Conservation (phyloP, 2,113 vertebrate species). For the Microcebus murinus region DNA sequence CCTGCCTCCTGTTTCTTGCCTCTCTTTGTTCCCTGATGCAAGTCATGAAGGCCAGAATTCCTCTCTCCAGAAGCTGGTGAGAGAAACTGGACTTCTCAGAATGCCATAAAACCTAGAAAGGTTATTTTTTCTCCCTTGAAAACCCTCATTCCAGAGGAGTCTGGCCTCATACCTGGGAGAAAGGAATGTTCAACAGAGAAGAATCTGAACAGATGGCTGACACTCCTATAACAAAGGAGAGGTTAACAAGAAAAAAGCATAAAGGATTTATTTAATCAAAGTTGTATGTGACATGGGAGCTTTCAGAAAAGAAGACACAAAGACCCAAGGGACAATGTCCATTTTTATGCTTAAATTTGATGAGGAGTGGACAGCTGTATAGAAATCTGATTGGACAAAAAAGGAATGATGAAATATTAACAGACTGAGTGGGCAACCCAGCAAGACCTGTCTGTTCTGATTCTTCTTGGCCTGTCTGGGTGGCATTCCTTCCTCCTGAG, state of each 20-base stretch:
- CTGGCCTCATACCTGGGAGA: not conserved
- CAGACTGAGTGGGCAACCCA: not conserved
- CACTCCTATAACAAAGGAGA: not conserved
- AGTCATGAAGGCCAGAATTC: not conserved
- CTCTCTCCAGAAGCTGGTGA: not conserved
- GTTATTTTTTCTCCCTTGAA: not conserved
- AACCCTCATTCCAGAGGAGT: not conserved
- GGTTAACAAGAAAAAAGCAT: not conserved
- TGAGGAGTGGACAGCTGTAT: not conserved
- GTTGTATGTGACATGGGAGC: not conserved
- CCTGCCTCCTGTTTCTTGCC: not conserved
- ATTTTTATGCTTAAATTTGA: not conserved
- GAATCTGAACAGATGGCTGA: not conserved
- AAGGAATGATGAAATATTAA: not conserved
- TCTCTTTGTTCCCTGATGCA: not conserved
- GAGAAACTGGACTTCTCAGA: not conserved
- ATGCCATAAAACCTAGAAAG: not conserved
- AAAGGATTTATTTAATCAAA: not conserved
- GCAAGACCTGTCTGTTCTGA: not conserved
- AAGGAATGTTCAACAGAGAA: not conserved
- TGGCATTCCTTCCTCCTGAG: not conserved
- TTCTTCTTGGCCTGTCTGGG: not conserved
- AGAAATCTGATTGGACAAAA: not conserved
- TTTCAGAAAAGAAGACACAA: not conserved
- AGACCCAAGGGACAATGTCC: not conserved